Percentiles rank a stretch among this genome's conserved stretches.
phyloP scores from a whole-genome alignment of 2,113 vertebrate genomes.

The Pluvialis apricaria region DNA sequence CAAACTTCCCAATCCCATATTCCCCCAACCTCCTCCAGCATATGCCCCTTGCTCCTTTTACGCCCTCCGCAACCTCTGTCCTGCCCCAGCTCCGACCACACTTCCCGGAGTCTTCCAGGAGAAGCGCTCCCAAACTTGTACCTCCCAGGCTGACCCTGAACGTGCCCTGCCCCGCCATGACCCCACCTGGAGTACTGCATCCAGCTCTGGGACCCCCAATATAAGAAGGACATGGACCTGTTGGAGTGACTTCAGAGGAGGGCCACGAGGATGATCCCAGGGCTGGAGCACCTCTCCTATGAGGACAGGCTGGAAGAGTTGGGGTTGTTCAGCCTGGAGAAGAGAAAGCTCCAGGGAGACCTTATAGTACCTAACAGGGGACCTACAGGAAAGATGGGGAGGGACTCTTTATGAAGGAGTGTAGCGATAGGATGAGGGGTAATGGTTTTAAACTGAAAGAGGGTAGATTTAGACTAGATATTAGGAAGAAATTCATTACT shows the following conservation, averaged over 20 bases:
- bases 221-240: background rate
- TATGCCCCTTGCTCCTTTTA: fast-evolving
- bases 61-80: background rate
- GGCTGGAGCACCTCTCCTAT: background rate
- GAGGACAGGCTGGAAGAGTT: background rate
- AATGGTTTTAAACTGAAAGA: background rate
- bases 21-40: background rate
- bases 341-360: background rate
- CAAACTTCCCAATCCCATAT: background rate
- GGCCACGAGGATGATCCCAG: background rate
- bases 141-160: fast-evolving
- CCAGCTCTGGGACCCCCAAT: background rate
- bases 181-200: background rate
- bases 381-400: background rate
- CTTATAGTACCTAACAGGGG: background rate
- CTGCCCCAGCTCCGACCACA: background rate
- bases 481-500: background rate
- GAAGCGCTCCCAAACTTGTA: fast-evolving
- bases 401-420: background rate
- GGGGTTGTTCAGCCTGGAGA: background rate
- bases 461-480: background rate
- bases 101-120: background rate
- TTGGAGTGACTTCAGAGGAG: background rate
- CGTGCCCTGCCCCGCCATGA: fast-evolving
- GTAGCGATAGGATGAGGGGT: background rate